phyloP scores from a whole-genome alignment of 2,797 vertebrate species.

The Scolopax rusticola region DNA sequence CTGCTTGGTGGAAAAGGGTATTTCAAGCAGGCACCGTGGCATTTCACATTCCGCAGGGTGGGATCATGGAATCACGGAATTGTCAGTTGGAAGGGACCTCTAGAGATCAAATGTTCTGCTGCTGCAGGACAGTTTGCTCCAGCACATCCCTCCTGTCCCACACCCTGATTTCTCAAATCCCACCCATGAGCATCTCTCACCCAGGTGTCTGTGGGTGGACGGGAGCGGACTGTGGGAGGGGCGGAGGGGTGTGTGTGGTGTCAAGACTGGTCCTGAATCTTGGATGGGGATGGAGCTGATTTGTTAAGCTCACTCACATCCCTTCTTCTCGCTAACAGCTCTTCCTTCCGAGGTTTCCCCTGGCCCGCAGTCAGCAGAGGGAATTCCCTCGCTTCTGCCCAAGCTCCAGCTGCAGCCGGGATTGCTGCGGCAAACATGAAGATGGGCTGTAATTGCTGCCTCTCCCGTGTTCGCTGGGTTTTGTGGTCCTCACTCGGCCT shows the following conservation, averaged over 20 bases:
- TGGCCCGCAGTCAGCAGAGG: not conserved
- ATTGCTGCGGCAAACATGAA: not conserved
- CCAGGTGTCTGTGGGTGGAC: not conserved
- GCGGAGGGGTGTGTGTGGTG: too few relatives aligned
- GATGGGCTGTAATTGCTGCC: not conserved
- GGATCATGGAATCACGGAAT: not conserved
- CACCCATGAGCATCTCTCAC: accelerated
- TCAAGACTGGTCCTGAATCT: accelerated
- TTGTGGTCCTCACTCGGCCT: not conserved
- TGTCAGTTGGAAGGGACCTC: too few relatives aligned
- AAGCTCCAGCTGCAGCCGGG: not conserved
- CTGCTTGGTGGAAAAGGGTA: not conserved
- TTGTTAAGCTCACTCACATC: not conserved
- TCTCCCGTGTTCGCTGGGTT: not conserved
- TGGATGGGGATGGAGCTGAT: not conserved
- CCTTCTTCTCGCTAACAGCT: not conserved
- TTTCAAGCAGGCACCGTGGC: not conserved
- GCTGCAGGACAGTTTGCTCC: accelerated
- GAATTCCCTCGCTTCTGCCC: slow-evolving; percentile 40
- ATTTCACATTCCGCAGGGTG: accelerated
- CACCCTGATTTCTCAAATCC: not conserved
- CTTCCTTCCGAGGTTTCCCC: not conserved
- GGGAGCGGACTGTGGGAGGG: not conserved
- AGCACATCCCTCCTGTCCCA: accelerated
- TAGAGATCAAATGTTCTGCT: not conserved